Evolutionary conservation across 2,113 vertebrate species (phyloP).

Genomic region (Heterochromis multidens): DNA sequence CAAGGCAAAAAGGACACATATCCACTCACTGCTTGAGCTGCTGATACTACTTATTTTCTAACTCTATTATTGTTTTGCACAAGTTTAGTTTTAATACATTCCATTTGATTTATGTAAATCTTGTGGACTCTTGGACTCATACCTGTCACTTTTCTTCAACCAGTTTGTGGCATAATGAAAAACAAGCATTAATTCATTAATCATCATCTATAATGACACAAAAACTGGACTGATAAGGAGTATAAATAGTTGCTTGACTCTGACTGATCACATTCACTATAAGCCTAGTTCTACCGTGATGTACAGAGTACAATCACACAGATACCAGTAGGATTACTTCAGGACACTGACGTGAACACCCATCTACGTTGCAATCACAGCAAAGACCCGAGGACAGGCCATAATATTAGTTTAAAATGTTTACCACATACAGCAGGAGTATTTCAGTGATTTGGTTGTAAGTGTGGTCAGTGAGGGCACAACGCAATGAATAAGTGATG

Average conservation of each 20-base stretch:
- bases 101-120: neutral
- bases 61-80: no score
- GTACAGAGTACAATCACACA: neutral
- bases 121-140: neutral
- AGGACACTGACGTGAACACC: neutral
- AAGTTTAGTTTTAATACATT: neutral
- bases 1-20: neutral
- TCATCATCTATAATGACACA: neutral
- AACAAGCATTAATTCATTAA: neutral
- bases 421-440: neutral
- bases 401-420: neutral
- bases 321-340: neutral
- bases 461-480: neutral
- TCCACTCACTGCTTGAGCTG: neutral
- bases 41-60: neutral
- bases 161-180: neutral
- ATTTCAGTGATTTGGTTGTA: neutral
- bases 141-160: neutral
- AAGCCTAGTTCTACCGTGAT: neutral
- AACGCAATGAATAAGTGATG: neutral
- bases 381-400: neutral
- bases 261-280: neutral
- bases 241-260: neutral
- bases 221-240: neutral
- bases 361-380: neutral